A percentile compares a stretch with the other conserved stretches of the same genome.
phyloP scores from a whole-genome alignment of 2,797 vertebrate species.

The Poeciliopsis presidionis region DNA sequence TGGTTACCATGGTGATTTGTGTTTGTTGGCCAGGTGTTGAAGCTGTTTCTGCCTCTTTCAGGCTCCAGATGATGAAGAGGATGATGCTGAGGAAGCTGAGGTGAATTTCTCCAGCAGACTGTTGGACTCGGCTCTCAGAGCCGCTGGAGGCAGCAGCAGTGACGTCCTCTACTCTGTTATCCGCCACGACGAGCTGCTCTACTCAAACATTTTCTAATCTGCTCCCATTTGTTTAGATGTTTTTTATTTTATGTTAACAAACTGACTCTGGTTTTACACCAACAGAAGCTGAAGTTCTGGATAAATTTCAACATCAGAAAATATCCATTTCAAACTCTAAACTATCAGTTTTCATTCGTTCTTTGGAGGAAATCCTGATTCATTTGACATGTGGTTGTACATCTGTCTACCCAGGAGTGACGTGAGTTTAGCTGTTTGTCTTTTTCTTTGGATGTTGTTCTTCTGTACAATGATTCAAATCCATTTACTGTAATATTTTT shows the following conservation, averaged over 20 bases:
- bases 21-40: too few relatives aligned
- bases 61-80: not conserved
- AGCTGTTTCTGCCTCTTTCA: not conserved
- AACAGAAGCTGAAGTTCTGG: not conserved
- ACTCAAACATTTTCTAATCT: not conserved
- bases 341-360: not conserved
- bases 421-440: too few relatives aligned
- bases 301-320: too few relatives aligned
- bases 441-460: too few relatives aligned
- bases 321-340: not conserved
- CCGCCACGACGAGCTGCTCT: not conserved
- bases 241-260: not conserved
- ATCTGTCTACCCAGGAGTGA: too few relatives aligned
- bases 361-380: not conserved
- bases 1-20: not conserved
- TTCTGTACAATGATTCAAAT: not conserved
- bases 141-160: not conserved
- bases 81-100: not conserved
- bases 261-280: not conserved
- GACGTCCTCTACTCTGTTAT: not conserved
- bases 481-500: not conserved
- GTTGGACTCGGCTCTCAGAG: not conserved
- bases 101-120: not conserved
- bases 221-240: not conserved
- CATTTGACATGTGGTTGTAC: not conserved